Conservation (phyloP, 2,888 invertebrate genomes). For the Acrocyrtus sp. region DNA sequence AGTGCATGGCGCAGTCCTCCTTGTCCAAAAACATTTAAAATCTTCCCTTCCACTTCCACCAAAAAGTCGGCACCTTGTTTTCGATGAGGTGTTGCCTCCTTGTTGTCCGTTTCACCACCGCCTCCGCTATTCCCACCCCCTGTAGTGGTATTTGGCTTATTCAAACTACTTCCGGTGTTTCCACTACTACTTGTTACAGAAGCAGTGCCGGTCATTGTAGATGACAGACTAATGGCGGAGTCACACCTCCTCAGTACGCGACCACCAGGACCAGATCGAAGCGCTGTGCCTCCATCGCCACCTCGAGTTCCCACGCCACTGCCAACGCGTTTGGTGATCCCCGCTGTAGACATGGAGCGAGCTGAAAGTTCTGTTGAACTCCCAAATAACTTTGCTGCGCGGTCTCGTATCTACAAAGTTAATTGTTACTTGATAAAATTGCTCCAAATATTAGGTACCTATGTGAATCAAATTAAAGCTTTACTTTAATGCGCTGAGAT, state of each 20-base stretch:
- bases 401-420: slow-evolving; percentile 30
- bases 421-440: not conserved
- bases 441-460: too few relatives aligned
- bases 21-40: slow-evolving; percentile 86
- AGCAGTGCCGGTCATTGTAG: not conserved
- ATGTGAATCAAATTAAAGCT: too few relatives aligned
- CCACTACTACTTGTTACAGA: not conserved
- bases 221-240: slow-evolving; percentile 44
- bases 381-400: slow-evolving; percentile 29
- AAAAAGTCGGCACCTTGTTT: slow-evolving; percentile 84
- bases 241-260: slow-evolving; percentile 49
- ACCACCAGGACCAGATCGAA: not conserved
- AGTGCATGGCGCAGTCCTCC: slow-evolving; percentile 73
- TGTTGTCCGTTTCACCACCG: not conserved
- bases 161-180: not conserved
- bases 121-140: not conserved
- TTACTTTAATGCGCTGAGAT: slow-evolving; percentile 51
- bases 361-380: slow-evolving; percentile 21
- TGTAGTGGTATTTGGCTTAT: not conserved
- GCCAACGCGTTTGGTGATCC: slow-evolving; percentile 13
- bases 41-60: slow-evolving; percentile 85
- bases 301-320: slow-evolving; percentile 19
- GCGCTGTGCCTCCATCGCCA: not conserved
- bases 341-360: not conserved
- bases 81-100: slow-evolving; percentile 33